Base-by-base conservation (phyloP, 2,888 invertebrate species). In the Drosophila borborema region DNA sequence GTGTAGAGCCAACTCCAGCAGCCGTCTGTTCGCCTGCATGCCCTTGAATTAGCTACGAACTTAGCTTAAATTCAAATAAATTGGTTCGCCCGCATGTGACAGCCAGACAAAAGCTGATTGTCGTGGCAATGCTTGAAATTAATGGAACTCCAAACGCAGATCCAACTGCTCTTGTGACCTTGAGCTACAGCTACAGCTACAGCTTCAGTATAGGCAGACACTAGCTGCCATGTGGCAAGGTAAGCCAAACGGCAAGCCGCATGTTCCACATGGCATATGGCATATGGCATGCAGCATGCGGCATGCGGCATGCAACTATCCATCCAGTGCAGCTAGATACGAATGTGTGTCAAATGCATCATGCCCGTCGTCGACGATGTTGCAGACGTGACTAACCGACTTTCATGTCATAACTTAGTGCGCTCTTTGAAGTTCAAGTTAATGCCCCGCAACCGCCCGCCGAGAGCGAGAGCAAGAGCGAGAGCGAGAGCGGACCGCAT, bases 271-370 rank as follows among this genome's bases (percentile, higher is more conserved):
- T 28, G 63, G 67, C 70, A 64, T 51, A 62, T 86, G 83, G 70
- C 86, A 86, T 86, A 81, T 81, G 89, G 90, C 88, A 88, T 90
- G 90, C 77, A 81, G 72, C 86, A 86, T 86, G 83, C 83, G 89
- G 90, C 88, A 88, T 90, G 90, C 77, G 83, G 72, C 86, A 86
- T 90, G 90, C 90, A 64, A 73, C 34, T 6, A 51, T 51, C 51
- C 51, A 36, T 51, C 36, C 51, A 51, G 4, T 20, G 51, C 0
- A 20, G 51, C 54, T 54, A 54, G 54, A 54, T 55, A 75, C 89
- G 80, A 86, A 86, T 90, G 90, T 86, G 83, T 86, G 86, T 86
- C 86, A 86, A 90, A 88, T 86, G 90, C 89, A 90, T 72, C 86
- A 86, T 86, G 90, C 90, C 61, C 63, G 73, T 10, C 28, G 55